Evolutionary conservation across 2,113 vertebrate species (phyloP).

Genomic region (Semnopithecus entellus): DNA sequence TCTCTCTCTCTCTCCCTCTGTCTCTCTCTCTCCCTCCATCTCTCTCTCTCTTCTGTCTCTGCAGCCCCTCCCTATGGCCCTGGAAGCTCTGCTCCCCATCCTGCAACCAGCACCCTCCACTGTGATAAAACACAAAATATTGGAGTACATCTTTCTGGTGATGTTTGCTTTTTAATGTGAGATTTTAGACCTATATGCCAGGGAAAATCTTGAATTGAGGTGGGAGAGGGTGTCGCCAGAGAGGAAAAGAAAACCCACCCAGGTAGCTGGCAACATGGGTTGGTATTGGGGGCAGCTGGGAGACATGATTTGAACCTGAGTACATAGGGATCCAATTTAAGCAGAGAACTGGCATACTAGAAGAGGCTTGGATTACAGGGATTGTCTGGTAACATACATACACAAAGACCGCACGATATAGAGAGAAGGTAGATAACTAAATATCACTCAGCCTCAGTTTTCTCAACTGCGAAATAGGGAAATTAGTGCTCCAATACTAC

Average conservation of each 20-base stretch:
- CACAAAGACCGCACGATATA: conserved; percentile 1
- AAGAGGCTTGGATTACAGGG: background rate
- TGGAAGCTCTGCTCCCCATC: conserved; percentile 13
- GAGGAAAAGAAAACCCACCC: background rate
- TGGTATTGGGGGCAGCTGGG: background rate
- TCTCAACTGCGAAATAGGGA: conserved; percentile 16
- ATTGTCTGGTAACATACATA: conserved; percentile 44
- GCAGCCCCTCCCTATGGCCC: conserved; percentile 28
- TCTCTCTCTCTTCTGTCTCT: background rate
- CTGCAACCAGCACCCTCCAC: background rate
- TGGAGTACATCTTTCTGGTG: background rate
- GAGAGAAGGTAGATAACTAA: background rate
- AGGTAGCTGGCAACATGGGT: background rate
- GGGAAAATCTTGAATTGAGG: background rate
- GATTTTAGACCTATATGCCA: background rate
- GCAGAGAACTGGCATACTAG: background rate
- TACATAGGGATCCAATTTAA: background rate
- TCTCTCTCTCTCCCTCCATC: background rate
- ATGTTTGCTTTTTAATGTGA: conserved; percentile 21
- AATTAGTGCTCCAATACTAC: background rate
- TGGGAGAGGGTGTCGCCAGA: background rate
- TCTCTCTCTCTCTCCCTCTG: background rate
- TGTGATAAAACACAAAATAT: background rate
- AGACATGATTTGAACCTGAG: conserved; percentile 4
- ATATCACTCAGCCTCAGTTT: conserved; percentile 42